phyloP scores from a whole-genome alignment of 1,140 invertebrate species.

The fruit fly (Drosophila melanogaster) region DNA sequence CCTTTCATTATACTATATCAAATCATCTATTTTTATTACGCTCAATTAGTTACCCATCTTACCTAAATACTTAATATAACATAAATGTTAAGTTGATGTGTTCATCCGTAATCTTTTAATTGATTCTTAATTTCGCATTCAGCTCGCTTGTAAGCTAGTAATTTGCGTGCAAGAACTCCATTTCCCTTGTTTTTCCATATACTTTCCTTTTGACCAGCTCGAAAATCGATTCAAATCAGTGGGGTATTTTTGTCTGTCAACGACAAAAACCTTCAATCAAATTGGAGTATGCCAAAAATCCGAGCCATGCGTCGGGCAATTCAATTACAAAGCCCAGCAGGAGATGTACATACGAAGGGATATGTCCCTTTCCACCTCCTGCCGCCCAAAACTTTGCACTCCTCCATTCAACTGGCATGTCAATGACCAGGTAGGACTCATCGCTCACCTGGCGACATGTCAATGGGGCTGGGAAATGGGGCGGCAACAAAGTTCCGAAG shows the following conservation, averaged over 20 bases:
- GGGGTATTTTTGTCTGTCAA: conserved; percentile 60
- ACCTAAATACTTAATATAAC: no score
- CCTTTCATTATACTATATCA: neutral
- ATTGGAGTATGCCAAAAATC: conserved; percentile 41
- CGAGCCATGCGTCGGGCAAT: conserved; percentile 54
- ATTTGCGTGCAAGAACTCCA: conserved; percentile 2
- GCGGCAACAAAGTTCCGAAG: conserved; percentile 52
- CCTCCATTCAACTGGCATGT: conserved; percentile 37
- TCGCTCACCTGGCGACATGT: conserved; percentile 64
- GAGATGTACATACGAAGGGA: conserved; percentile 18
- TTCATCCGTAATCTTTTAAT: no score
- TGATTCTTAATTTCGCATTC: neutral
- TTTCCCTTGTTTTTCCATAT: neutral
- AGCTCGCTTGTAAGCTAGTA: neutral
- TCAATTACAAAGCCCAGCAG: conserved; percentile 74
- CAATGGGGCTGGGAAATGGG: conserved; percentile 21
- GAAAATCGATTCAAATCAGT: conserved; percentile 46
- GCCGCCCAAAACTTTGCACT: neutral
- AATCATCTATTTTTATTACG: no score
- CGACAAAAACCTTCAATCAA: conserved; percentile 56
- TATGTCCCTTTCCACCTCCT: neutral
- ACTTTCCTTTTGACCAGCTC: conserved; percentile 19
- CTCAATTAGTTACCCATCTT: no score
- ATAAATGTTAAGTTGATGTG: no score
- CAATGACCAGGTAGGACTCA: conserved; percentile 72